Evolutionary conservation across 2,113 vertebrate genomes (phyloP), one percentile per base, ranked within the genome.

Genomic region (Phylloscopus whistleri): DNA sequence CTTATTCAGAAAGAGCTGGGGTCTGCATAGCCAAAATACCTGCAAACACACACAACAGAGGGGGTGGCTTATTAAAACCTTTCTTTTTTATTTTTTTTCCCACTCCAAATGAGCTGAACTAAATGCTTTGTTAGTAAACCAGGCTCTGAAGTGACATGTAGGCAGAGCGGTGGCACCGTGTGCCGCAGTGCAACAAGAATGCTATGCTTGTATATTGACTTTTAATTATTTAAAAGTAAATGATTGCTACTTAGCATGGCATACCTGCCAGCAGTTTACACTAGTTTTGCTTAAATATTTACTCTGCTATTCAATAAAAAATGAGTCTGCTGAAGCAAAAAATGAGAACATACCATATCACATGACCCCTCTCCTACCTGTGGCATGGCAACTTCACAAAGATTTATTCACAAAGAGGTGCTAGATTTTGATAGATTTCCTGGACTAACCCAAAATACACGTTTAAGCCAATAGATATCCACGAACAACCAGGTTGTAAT

Each of bases 181-280:
- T 68, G 83, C 94, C 0, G 11, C 74, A 76, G 70, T 59, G 89
- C 92, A 96, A 97, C 88, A 92, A 81, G 94, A 96, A 95, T 10
- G 68, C 53, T 92, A 90, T 84, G 55, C 88, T 95, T 93, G 77
- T 93, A 76, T 94, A 91, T 95, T 96, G 95, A 96, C 95, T 97
- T 97, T 95, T 94, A 95, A 91, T 97, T 97, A 96, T 97, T 97
- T 97, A 96, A 97, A 96, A 97, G 91, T 93, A 97, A 97, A 94
- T 96, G 95, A 87, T 91, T 92, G 92, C 94, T 94, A 92, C 85
- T 96, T 90, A 97, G 89, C 85, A 95, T 94, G 78, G 96, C 94
- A 93, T 89, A 95, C 92, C 97, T 97, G 92, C 93, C 96, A 97
- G 95, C 70, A 92, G 84, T 97, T 92, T 97, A 86, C 79, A 87